A percentile compares a stretch with the other conserved stretches of the same genome.
phyloP scores from a whole-genome alignment of 2,888 invertebrate genomes.

The Dromius quadrimaculatus region DNA sequence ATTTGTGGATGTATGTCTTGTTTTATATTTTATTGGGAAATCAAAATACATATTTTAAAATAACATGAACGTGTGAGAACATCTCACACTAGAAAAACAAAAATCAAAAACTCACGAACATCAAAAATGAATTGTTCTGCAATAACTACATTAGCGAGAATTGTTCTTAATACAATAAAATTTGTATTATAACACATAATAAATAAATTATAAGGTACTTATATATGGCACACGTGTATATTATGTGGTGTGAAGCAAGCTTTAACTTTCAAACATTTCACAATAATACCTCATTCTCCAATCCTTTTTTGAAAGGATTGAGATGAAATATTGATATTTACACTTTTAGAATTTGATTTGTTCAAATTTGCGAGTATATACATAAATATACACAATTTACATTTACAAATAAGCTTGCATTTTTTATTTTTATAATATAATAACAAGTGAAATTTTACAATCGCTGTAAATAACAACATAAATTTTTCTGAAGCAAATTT shows the following conservation, averaged over 20 bases:
- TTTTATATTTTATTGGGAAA: constrained; percentile 41
- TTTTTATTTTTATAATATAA: constrained; percentile 6
- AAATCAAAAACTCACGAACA: constrained; percentile 49
- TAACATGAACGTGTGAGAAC: too few species aligned
- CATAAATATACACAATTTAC: constrained; percentile 45
- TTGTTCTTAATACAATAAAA: constrained; percentile 7
- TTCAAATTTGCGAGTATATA: constrained; percentile 34
- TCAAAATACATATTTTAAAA: constrained; percentile 46
- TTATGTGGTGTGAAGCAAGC: constrained; percentile 9
- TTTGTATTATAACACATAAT: constrained; percentile 37
- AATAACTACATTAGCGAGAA: constrained; percentile 28
- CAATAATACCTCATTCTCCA: constrained; percentile 55
- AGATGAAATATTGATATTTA: constrained; percentile 56
- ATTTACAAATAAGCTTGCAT: constrained; percentile 38
- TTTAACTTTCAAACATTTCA: constrained; percentile 27
- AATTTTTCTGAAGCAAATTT: constrained; percentile 57
- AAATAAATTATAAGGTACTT: constrained; percentile 26
- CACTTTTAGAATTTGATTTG: constrained; percentile 10
- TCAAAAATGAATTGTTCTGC: constrained; percentile 52
- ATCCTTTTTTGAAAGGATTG: constrained; percentile 56
- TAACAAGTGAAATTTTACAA: constrained; percentile 7
- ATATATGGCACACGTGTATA: constrained; percentile 19
- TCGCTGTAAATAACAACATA: not conserved
- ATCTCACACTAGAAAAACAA: constrained; percentile 37
- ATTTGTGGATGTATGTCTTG: too few species aligned